These are phyloP conservation scores for Nematopogon swammerdamellus DNA, from an alignment of 2,888 invertebrate genomes.

Conservation along the genomic window DNA sequence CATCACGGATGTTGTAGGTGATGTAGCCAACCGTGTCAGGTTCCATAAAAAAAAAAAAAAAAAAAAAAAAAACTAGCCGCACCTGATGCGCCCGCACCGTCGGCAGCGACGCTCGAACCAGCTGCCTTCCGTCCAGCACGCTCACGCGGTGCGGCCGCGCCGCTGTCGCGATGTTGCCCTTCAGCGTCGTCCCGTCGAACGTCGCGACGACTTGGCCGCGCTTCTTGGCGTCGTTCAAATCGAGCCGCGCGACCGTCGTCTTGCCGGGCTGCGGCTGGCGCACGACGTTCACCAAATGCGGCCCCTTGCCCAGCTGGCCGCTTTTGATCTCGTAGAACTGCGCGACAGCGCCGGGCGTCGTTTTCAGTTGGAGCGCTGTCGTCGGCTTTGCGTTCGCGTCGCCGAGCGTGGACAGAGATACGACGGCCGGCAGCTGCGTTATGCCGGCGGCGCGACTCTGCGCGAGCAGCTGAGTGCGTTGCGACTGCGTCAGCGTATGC, in stretches of 20 bases:
- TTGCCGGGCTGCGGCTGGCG: slow-evolving; percentile 32
- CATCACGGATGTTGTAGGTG: too few species aligned
- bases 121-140: slow-evolving; percentile 29
- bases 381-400: slow-evolving; percentile 21
- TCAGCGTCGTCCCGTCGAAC: slow-evolving; percentile 6
- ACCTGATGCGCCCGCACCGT: slow-evolving; percentile 20
- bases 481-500: slow-evolving; percentile 31
- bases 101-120: slow-evolving; percentile 24
- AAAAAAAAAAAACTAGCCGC: too few species aligned
- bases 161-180: slow-evolving; percentile 4
- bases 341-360: slow-evolving; percentile 30
- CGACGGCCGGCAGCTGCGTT: slow-evolving; percentile 28
- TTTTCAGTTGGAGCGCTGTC: slow-evolving; percentile 19
- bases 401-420: slow-evolving; percentile 32
- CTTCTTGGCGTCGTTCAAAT: slow-evolving; percentile 25
- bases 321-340: slow-evolving; percentile 43
- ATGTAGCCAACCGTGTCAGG: too few species aligned
- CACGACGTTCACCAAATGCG: slow-evolving; percentile 42
- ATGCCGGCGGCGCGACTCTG: slow-evolving; percentile 21
- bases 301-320: slow-evolving; percentile 34
- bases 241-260: slow-evolving; percentile 23
- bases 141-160: slow-evolving; percentile 21
- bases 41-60: too few species aligned
- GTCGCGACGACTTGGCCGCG: slow-evolving; percentile 17
- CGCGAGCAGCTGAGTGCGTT: slow-evolving; percentile 24